phyloP scores from a whole-genome alignment of 2,113 vertebrate genomes.

The Tetrax tetrax region DNA sequence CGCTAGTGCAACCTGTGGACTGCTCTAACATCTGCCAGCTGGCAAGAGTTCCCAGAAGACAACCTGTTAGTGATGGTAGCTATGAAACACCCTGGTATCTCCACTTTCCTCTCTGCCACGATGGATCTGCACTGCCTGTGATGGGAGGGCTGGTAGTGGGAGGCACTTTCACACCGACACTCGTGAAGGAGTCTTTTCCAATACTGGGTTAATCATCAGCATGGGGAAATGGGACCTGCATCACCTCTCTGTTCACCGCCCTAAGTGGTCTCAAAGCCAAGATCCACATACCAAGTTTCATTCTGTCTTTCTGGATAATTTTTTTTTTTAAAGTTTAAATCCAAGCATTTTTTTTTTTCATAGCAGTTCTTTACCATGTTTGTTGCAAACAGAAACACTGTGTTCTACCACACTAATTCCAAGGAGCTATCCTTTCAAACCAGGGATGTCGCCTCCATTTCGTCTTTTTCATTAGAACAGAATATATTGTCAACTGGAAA shows the following conservation, averaged over 20 bases:
- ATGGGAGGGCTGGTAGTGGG: neutral
- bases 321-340: neutral
- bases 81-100: neutral
- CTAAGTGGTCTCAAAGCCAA: neutral
- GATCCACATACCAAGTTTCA: neutral
- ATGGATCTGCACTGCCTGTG: accelerated
- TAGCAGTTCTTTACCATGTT: neutral
- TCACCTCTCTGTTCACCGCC: neutral
- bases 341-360: neutral
- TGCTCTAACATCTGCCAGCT: neutral
- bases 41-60: neutral
- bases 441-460: neutral
- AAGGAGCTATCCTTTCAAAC: neutral
- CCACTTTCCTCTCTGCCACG: neutral
- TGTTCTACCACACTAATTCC: neutral
- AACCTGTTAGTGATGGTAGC: neutral
- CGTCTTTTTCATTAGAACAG: neutral
- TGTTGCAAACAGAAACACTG: neutral
- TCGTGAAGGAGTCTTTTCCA: neutral
- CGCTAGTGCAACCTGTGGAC: neutral
- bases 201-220: no score
- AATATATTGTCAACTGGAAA: neutral
- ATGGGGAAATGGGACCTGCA: neutral
- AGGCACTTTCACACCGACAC: neutral
- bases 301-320: neutral